Conservation (phyloP, 2,113 vertebrate species). For the Zapus hudsonius region DNA sequence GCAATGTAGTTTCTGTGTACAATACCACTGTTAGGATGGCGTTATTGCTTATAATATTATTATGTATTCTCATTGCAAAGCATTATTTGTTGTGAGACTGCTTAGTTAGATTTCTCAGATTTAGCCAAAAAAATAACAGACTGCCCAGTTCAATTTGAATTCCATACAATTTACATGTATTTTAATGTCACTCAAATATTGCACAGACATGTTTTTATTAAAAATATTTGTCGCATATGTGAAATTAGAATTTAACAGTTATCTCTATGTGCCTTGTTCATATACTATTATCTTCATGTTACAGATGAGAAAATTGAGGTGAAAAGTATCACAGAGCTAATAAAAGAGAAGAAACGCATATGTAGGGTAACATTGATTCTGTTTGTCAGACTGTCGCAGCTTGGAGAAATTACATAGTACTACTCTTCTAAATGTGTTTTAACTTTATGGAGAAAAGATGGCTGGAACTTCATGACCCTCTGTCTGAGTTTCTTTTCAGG, state of each 20-base stretch:
- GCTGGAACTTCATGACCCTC: background rate
- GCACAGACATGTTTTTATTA: background rate
- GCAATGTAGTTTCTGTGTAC: background rate
- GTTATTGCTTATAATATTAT: background rate
- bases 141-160: background rate
- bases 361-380: background rate
- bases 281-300: background rate
- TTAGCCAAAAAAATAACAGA: constrained; percentile 9
- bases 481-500: background rate
- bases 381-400: background rate
- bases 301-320: background rate
- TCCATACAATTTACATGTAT: background rate
- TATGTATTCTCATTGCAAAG: background rate
- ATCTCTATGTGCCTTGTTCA: background rate
- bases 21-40: background rate
- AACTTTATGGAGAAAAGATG: background rate
- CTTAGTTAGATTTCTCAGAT: background rate
- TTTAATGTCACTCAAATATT: background rate
- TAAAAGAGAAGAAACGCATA: background rate
- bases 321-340: background rate
- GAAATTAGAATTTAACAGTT: constrained; percentile 13
- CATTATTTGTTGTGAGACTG: background rate
- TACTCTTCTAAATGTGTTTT: background rate
- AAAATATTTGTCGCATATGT: background rate
- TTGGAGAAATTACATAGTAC: background rate